Evolutionary conservation across 2,113 vertebrate species (phyloP).

Genomic region (Pithys albifrons): DNA sequence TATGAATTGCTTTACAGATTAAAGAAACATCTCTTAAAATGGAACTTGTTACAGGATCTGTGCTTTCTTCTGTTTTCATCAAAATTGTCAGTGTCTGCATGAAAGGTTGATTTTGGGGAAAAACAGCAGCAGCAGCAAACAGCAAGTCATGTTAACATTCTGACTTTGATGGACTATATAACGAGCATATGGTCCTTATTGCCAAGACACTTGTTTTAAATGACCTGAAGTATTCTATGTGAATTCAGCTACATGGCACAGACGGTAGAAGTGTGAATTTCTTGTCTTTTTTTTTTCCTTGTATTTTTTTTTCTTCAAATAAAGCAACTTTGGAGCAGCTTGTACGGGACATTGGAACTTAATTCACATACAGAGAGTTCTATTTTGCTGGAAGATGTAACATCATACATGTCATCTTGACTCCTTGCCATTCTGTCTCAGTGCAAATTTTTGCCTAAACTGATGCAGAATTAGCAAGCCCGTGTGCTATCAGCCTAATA

Average conservation of each 20-base stretch:
- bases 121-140: not conserved
- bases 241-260: not conserved
- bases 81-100: not conserved
- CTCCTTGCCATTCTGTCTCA: not conserved
- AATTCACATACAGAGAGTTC: not conserved
- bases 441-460: not conserved
- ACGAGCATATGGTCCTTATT: not conserved
- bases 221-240: not conserved
- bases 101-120: conserved; percentile 12
- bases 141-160: conserved; percentile 4
- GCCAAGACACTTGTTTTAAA: not conserved
- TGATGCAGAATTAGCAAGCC: not conserved
- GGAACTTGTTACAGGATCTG: not conserved
- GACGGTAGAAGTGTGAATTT: not conserved
- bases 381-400: not conserved
- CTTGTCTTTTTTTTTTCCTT: not conserved
- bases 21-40: not conserved
- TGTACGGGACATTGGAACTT: not conserved
- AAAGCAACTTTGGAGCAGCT: not conserved
- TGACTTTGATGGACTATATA: conserved; percentile 33
- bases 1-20: not conserved
- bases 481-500: not conserved
- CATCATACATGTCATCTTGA: not conserved
- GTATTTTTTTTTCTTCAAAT: not conserved
- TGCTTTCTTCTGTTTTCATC: conserved; percentile 4